Base-by-base conservation (phyloP, 1,140 invertebrate species). In the Drosophila aff. region DNA sequence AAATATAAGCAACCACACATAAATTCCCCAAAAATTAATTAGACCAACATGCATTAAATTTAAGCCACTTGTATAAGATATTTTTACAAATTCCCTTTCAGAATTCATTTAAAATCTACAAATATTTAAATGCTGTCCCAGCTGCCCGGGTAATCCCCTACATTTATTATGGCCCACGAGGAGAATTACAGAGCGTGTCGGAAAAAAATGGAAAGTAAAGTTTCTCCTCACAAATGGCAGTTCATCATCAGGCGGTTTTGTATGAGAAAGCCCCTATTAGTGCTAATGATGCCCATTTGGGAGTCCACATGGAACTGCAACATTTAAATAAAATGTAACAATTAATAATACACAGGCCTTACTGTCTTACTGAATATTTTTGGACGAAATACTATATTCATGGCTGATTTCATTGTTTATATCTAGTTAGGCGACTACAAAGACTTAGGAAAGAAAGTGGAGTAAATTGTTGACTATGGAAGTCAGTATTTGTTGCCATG, bases 81-180 rank as follows among this genome's bases (percentile, higher is more conserved):
- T 18, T 44, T 13, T 26, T 33, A 46, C 3, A 31, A 21, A 46
- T 63, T 66, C 31, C 16, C 33, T 49, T 49, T 65, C 13, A 10
- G 18, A 4, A n/a, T 6, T 13, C 6, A 43, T 43, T 23, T 31
- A 21, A 40, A 18, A 21, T 33, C 36, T 18, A 40, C 8, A 40
- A 47, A 58, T 71, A 38, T 57, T 40, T 43, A 21, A 31, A 33
- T 26, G 26, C 21, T n/a, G 36, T 15, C 21, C 15, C 46, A 61
- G 67, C 55, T 73, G 67, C 55, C 28, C 36, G 47, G 8, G n/a
- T 73, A 73, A 73, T 73, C 67, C 53, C 21, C 18, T 11, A 60
- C 23, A 73, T 73, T 73, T 61, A 33, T 73, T 41, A 50, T 23
- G n/a, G 16, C 11, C 21, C n/a, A 59, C 36, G 31, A 67, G 15